These are phyloP conservation scores for Hyposoter dolosus DNA, from an alignment of 2,888 invertebrate species.

Conservation along the genomic window DNA sequence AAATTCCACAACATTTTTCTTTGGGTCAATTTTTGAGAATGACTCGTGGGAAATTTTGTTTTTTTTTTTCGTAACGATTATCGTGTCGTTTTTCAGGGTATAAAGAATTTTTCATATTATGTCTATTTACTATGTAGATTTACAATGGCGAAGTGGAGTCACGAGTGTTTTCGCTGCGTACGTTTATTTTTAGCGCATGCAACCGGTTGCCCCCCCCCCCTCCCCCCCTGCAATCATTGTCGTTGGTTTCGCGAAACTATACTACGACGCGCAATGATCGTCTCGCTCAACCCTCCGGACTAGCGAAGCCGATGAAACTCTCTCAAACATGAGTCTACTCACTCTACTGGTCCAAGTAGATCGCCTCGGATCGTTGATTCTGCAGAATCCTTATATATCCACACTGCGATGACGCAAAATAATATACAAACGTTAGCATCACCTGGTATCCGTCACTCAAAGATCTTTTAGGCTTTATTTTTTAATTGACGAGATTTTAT, in stretches of 20 bases:
- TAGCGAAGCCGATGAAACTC: slow-evolving; percentile 19
- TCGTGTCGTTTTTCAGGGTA: slow-evolving; percentile 12
- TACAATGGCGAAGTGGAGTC: slow-evolving; percentile 14
- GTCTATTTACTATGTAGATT: slow-evolving; percentile 27
- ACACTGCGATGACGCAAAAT: neutral
- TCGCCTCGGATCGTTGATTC: neutral
- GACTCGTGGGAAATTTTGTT: neutral
- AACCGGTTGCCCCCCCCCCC: slow-evolving; percentile 81
- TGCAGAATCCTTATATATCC: neutral
- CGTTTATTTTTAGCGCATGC: slow-evolving; percentile 81
- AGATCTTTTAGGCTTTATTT: neutral
- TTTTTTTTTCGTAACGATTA: neutral
- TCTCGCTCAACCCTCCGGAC: neutral
- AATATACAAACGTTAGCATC: neutral
- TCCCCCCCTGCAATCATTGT: slow-evolving; percentile 81
- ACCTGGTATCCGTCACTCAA: neutral
- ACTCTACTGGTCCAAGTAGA: neutral
- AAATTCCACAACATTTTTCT: neutral
- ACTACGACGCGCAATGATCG: slow-evolving; percentile 66
- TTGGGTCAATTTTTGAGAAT: neutral
- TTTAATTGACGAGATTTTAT: neutral
- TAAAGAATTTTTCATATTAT: slow-evolving; percentile 19
- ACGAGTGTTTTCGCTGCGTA: slow-evolving; percentile 41
- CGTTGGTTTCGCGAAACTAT: slow-evolving; percentile 80
- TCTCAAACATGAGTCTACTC: slow-evolving; percentile 12